phyloP scores from a whole-genome alignment of 2,797 vertebrate genomes.

The Alectoris magna region DNA sequence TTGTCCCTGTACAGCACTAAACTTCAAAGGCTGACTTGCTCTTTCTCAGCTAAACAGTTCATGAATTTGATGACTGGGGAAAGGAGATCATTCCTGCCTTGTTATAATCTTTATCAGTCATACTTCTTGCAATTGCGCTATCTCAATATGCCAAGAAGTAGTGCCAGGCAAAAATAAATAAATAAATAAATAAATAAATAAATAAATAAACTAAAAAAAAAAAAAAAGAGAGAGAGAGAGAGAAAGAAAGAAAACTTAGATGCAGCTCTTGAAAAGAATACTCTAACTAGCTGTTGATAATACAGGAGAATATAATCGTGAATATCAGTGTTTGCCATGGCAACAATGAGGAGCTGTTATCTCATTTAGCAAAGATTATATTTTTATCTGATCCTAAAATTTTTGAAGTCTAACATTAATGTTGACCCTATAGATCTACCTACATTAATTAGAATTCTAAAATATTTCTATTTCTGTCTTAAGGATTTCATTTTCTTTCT shows the following conservation, averaged over 20 bases:
- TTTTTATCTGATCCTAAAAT: neutral
- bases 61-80: neutral
- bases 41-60: slow-evolving; percentile 19
- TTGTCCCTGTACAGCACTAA: neutral
- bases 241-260: neutral
- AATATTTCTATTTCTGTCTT: neutral
- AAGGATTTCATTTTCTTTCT: neutral
- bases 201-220: neutral
- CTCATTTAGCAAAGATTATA: neutral
- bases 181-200: neutral
- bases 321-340: neutral
- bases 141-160: neutral
- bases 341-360: neutral
- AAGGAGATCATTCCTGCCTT: neutral
- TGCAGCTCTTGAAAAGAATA: neutral
- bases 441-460: neutral
- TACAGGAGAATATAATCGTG: neutral
- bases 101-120: neutral
- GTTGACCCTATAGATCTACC: neutral
- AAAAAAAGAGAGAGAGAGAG: neutral
- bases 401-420: neutral
- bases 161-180: neutral
- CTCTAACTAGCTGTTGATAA: neutral
- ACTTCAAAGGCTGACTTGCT: neutral
- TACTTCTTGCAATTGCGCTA: neutral